Evolutionary conservation across 2,113 vertebrate genomes (phyloP).

Genomic region (Fulmarus glacialis): DNA sequence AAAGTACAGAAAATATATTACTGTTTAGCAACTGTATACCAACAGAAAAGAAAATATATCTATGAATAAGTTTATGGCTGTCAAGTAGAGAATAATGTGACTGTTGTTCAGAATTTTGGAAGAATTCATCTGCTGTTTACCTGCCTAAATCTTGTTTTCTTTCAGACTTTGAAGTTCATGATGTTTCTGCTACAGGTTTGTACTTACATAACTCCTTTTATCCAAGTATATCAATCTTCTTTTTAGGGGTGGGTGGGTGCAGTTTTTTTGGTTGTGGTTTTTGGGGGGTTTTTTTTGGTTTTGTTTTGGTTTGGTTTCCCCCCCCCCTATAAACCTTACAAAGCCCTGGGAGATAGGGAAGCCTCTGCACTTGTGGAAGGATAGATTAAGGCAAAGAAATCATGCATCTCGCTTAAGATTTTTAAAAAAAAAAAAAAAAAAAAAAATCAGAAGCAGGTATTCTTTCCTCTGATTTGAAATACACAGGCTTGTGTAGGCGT

Average conservation of each 20-base stretch:
- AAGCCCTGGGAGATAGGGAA: not conserved
- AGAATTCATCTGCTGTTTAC: not conserved
- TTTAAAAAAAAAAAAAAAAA: too few relatives aligned
- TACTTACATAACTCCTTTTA: not conserved
- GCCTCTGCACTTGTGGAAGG: not conserved
- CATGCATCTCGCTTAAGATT: not conserved
- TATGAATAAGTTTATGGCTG: not conserved
- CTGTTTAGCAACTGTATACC: not conserved
- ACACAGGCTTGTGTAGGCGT: not conserved
- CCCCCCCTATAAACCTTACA: not conserved
- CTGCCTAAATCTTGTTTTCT: not conserved
- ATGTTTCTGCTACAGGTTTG: not conserved
- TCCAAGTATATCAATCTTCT: not conserved
- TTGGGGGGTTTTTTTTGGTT: too few relatives aligned
- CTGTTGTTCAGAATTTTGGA: not conserved
- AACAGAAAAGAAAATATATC: not conserved
- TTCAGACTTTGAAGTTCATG: not conserved
- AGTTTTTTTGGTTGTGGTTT: too few relatives aligned
- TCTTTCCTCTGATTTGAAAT: not conserved
- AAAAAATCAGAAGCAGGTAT: too few relatives aligned
- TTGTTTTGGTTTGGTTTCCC: too few relatives aligned
- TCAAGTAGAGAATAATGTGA: not conserved
- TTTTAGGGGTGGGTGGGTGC: fast-evolving
- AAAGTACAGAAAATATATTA: not conserved
- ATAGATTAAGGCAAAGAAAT: not conserved